phyloP scores from a whole-genome alignment of 2,797 vertebrate genomes.

The Helicolenus hilgendorfi region DNA sequence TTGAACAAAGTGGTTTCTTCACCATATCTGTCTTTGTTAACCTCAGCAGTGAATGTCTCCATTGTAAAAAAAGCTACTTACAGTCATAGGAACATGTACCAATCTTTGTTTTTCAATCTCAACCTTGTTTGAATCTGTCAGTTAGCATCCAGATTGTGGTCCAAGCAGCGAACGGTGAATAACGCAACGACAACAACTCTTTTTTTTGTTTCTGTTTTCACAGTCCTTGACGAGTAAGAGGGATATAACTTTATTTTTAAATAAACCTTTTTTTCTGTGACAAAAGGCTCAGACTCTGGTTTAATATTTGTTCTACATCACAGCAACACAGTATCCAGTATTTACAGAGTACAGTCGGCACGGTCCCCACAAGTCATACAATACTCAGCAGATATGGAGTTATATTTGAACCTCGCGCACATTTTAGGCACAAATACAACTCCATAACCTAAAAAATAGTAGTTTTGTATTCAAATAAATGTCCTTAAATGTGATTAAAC shows the following conservation, averaged over 20 bases:
- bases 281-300: slow-evolving; percentile 75
- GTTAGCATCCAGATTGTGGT: slow-evolving; percentile 9
- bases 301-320: slow-evolving; percentile 77
- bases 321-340: slow-evolving; percentile 70
- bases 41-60: slow-evolving; percentile 57
- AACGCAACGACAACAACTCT: slow-evolving; percentile 18
- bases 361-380: slow-evolving; percentile 10
- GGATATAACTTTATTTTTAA: slow-evolving; percentile 99
- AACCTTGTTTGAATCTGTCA: slow-evolving; percentile 41
- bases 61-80: slow-evolving; percentile 18
- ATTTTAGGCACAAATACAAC: not conserved
- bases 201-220: slow-evolving; percentile 79
- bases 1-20: not conserved
- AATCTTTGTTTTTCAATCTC: slow-evolving; percentile 11
- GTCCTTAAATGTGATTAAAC: not conserved
- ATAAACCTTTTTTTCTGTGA: slow-evolving; percentile 98
- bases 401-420: not conserved
- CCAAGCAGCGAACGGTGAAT: slow-evolving; percentile 32
- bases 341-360: slow-evolving; percentile 61
- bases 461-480: not conserved
- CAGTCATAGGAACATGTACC: not conserved
- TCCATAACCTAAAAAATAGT: not conserved
- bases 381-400: not conserved
- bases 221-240: slow-evolving; percentile 92
- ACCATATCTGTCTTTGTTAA: slow-evolving; percentile 25